Percentiles rank a stretch among this genome's conserved stretches.
phyloP scores from a whole-genome alignment of 2,113 vertebrate species.

The Platichthys flesus region DNA sequence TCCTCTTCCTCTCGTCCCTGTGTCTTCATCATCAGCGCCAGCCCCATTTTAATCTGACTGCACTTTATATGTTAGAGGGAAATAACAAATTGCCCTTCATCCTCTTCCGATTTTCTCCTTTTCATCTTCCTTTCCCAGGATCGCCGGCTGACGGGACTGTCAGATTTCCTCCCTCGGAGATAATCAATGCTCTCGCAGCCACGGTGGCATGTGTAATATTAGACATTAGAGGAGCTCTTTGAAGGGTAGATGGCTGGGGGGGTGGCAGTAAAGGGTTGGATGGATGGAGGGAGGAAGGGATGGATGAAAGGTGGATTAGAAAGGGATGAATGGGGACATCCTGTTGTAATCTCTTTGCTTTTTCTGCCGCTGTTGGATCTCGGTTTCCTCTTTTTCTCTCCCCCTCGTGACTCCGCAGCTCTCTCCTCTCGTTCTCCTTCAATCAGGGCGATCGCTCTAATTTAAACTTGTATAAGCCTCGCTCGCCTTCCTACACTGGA shows the following conservation, averaged over 20 bases:
- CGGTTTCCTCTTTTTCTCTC: constrained; percentile 45
- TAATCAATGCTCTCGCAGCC: constrained; percentile 63
- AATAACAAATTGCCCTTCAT: constrained; percentile 33
- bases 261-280: constrained; percentile 38
- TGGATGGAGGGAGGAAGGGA: constrained; percentile 56
- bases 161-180: constrained; percentile 41
- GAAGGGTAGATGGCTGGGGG: constrained; percentile 50
- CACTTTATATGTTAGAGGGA: constrained; percentile 6
- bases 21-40: constrained; percentile 14
- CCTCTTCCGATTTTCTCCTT: constrained; percentile 29
- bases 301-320: constrained; percentile 78
- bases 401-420: constrained; percentile 5
- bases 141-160: constrained; percentile 34
- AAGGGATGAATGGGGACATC: constrained; percentile 76
- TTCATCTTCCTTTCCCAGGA: not conserved
- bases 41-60: constrained; percentile 11
- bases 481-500: constrained; percentile 23
- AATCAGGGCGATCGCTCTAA: constrained; percentile 50
- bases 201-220: constrained; percentile 66
- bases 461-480: constrained; percentile 38
- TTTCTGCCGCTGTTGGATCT: constrained; percentile 49
- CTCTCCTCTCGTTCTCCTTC: constrained; percentile 23
- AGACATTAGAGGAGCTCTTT: constrained; percentile 66
- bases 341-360: constrained; percentile 75
- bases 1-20: constrained; percentile 21